Evolutionary conservation across 2,888 invertebrate genomes (phyloP), one percentile per base, ranked within the genome.

Genomic region (Lasioglossum figueresi): DNA sequence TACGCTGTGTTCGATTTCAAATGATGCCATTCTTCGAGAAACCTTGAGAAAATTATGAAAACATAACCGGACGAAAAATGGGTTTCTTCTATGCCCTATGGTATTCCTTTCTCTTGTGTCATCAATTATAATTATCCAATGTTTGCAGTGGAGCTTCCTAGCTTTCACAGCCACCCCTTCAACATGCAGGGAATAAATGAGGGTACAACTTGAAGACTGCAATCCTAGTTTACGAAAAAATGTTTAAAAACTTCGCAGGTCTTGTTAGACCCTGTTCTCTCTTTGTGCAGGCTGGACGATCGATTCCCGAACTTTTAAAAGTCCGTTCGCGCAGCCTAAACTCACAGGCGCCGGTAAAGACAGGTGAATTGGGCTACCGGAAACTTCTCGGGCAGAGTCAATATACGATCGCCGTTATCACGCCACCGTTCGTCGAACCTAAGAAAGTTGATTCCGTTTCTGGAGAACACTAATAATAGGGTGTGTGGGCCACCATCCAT

Each of bases 381-480:
- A 56, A 56, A n/a, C 10, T 56, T 56, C n/a, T 56, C 56, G 56
- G 2, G n/a, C n/a, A 10, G 56, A 56, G 56, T 10, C n/a, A 56
- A 56, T n/a, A 56, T n/a, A n/a, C 52, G 52, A 23, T 52, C 23
- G 23, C n/a, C 4, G 56, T 56, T 56, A 63, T 31, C 63, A 63
- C 63, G 63, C 63, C 19, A 68, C 10, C 68, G 68, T 37, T 34
- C 68, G 68, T 37, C 68, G 68, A 68, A 34, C 34, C 68, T 3
- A 23, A 37, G 68, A 68, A 37, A 68, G 34, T 68, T 37, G 23
- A 34, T 37, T 68, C 23, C 68, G 23, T 68, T 37, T 23, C 23
- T 40, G n/a, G n/a, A 12, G 70, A 70, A 43, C 70, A n/a, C 16
- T 63, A 63, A 63, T 63, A 63, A 63, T 31, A 63, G 63, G 31